Conservation (phyloP, 2,797 vertebrate genomes). For the Sternotherus odoratus region DNA sequence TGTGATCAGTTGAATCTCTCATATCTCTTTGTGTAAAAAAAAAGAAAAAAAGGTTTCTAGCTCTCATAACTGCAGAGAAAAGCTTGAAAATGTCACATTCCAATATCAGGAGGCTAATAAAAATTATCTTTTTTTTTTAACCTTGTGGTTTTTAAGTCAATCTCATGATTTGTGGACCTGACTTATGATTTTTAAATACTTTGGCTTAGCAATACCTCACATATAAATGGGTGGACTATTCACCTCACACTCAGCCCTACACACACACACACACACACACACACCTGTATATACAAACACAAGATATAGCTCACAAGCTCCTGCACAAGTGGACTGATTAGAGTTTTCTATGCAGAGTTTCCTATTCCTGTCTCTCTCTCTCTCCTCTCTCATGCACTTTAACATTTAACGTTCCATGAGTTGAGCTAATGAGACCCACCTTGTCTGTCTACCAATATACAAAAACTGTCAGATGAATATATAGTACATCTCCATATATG, state of each 20-base stretch:
- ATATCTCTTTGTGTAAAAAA: background rate
- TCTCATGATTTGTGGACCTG: no score
- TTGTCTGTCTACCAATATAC: background rate
- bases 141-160: background rate
- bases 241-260: no score
- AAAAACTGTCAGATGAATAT: background rate
- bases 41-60: background rate
- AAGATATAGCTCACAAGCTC: background rate
- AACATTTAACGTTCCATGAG: background rate
- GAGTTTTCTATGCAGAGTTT: background rate
- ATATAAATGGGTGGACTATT: no score
- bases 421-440: background rate
- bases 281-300: background rate
- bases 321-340: background rate
- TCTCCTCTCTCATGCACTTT: background rate
- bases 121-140: background rate
- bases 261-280: no score
- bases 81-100: background rate
- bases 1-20: background rate
- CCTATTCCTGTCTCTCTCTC: background rate
- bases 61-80: background rate
- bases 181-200: no score
- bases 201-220: no score
- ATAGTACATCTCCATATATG: background rate
- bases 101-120: background rate